Evolutionary conservation across 2,113 vertebrate species (phyloP).

Genomic region (Lepus americanus): DNA sequence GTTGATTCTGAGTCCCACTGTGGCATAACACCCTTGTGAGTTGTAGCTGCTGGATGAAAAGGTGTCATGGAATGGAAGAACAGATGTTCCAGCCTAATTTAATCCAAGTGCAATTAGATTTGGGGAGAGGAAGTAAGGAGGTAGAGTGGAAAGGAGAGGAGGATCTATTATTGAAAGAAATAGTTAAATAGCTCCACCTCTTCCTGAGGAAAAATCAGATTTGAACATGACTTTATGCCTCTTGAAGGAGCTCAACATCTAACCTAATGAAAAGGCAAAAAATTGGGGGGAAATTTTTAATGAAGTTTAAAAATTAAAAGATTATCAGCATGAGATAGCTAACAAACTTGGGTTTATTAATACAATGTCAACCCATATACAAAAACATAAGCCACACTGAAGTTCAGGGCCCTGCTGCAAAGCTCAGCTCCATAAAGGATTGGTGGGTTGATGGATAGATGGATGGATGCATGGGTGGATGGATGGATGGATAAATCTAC

Average conservation of each 20-base stretch:
- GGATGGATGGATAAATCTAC: neutral
- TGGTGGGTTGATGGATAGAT: too few species aligned
- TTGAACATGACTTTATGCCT: neutral
- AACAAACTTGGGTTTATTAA: neutral
- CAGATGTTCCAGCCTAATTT: neutral
- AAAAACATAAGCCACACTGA: neutral
- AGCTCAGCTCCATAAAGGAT: neutral
- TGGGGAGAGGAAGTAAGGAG: neutral
- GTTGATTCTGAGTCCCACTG: conserved; percentile 13
- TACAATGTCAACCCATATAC: neutral
- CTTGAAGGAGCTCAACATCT: neutral
- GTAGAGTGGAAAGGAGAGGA: too few species aligned
- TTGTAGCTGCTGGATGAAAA: neutral
- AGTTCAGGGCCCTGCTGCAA: neutral
- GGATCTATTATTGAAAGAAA: neutral
- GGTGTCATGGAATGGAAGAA: neutral
- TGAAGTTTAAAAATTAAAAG: conserved; percentile 21
- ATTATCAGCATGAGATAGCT: neutral
- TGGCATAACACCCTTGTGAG: conserved; percentile 36
- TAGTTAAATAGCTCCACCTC: neutral
- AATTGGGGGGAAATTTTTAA: neutral
- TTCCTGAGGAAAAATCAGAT: neutral
- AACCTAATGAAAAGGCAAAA: neutral
- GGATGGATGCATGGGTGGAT: too few species aligned
- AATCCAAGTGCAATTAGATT: conserved; percentile 8